Evolutionary conservation across 2,888 invertebrate species (phyloP).

Genomic region (Meiosimyza decipiens): DNA sequence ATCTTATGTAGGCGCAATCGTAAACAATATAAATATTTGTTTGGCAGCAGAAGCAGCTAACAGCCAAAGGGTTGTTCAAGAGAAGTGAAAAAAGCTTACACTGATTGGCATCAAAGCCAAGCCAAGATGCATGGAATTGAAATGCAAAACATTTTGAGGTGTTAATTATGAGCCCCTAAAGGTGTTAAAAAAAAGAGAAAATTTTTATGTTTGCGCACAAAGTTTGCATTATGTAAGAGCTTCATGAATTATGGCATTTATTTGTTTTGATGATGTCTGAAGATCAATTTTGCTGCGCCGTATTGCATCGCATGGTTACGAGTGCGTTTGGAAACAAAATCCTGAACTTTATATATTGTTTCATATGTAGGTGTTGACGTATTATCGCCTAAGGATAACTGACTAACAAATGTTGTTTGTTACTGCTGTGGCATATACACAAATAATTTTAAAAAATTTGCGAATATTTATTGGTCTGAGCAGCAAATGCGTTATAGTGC

Average conservation of each 20-base stretch:
- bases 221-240: too few relatives aligned
- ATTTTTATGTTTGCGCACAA: not conserved
- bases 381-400: slow-evolving; percentile 5
- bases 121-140: too few relatives aligned
- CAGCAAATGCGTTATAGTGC: too few relatives aligned
- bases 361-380: slow-evolving; percentile 18
- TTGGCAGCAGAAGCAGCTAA: slow-evolving; percentile 42
- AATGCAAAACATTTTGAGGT: slow-evolving; percentile 6
- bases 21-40: slow-evolving; percentile 65
- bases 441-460: not conserved
- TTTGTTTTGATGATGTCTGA: slow-evolving; percentile 29
- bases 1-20: slow-evolving; percentile 56
- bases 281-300: slow-evolving; percentile 4
- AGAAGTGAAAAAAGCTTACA: not conserved
- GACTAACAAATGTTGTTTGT: slow-evolving; percentile 13
- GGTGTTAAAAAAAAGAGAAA: slow-evolving; percentile 17
- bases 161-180: slow-evolving; percentile 27
- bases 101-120: slow-evolving; percentile 24
- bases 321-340: not conserved
- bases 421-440: not conserved
- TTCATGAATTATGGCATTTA: slow-evolving; percentile 26
- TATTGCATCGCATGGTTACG: not conserved
- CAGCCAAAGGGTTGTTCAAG: slow-evolving; percentile 14
- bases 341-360: not conserved
- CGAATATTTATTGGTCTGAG: too few relatives aligned